Percentiles rank a stretch among this genome's conserved stretches.
phyloP scores from a whole-genome alignment of 1,140 invertebrate species.

The Drosophila asahinai region DNA sequence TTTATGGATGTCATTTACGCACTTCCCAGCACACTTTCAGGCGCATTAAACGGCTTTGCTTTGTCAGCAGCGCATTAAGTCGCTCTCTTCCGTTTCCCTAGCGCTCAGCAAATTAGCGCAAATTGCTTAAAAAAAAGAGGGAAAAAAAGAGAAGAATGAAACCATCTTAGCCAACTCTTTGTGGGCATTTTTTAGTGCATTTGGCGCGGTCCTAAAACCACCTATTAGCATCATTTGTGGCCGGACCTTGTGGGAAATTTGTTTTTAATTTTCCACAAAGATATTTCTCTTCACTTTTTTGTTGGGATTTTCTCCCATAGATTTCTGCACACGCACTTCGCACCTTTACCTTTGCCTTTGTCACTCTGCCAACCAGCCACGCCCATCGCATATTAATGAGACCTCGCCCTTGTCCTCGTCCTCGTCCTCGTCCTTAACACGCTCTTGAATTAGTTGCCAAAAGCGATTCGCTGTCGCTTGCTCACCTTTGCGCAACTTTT shows the following conservation, averaged over 20 bases:
- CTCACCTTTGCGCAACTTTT: constrained; percentile 67
- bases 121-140: constrained; percentile 1
- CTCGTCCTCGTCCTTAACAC: constrained; percentile 65
- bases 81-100: constrained; percentile 4
- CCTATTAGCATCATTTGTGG: constrained; percentile 45
- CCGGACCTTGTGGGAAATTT: constrained; percentile 23
- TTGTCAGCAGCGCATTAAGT: constrained; percentile 42
- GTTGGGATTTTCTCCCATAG: background rate
- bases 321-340: constrained; percentile 17
- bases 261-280: constrained; percentile 42
- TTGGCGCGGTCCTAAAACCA: constrained; percentile 1
- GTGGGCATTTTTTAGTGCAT: constrained; percentile 14
- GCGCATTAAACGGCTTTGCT: constrained; percentile 24
- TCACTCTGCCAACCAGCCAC: constrained; percentile 32
- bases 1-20: constrained; percentile 20
- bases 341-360: constrained; percentile 29
- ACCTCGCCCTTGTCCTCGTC: constrained; percentile 12
- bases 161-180: constrained; percentile 17
- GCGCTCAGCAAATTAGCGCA: constrained; percentile 32
- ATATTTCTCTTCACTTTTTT: background rate
- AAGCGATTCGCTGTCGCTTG: constrained; percentile 37
- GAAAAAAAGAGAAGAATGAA: background rate
- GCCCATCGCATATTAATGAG: constrained; percentile 72
- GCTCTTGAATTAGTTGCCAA: constrained; percentile 78
- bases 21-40: constrained; percentile 1